Conservation (phyloP, 2,888 invertebrate species). For the Diachrysia chrysitis region DNA sequence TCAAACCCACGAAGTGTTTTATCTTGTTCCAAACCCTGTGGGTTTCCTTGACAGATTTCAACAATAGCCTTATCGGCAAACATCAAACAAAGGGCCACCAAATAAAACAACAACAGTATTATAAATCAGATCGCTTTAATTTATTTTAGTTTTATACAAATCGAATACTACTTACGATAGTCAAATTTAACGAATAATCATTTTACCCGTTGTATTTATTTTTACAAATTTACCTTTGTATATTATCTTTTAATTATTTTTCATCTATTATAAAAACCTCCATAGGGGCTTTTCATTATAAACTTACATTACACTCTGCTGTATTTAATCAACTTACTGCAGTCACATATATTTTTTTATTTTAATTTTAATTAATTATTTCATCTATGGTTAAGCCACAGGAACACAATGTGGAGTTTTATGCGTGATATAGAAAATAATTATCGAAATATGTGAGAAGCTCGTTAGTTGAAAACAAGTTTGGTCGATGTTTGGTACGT, state of each 20-base stretch:
- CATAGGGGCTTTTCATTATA: constrained; percentile 87
- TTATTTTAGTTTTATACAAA: constrained; percentile 89
- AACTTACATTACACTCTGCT: constrained; percentile 86
- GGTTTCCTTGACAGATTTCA: constrained; percentile 12
- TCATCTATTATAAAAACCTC: constrained; percentile 87
- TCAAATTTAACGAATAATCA: constrained; percentile 88
- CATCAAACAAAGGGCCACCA: constrained; percentile 13
- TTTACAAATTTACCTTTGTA: constrained; percentile 89
- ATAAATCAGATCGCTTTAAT: constrained; percentile 90
- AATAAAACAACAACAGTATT: constrained; percentile 82
- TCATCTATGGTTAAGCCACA: constrained; percentile 81
- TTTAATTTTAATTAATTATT: constrained; percentile 78
- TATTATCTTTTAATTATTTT: constrained; percentile 75
- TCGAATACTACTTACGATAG: constrained; percentile 89
- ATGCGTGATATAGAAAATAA: constrained; percentile 64
- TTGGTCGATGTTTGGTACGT: constrained; percentile 38
- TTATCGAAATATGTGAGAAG: constrained; percentile 51
- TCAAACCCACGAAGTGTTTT: background rate
- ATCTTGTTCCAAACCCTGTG: constrained; percentile 2
- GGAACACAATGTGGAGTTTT: constrained; percentile 81
- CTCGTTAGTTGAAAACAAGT: constrained; percentile 48
- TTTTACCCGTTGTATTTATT: constrained; percentile 86
- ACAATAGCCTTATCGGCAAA: constrained; percentile 5
- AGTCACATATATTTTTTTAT: constrained; percentile 78
- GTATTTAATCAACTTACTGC: constrained; percentile 81